Percentiles rank a stretch among this genome's conserved stretches.
phyloP scores from a whole-genome alignment of 2,113 vertebrate genomes.

The Misgurnus anguillicaudatus region DNA sequence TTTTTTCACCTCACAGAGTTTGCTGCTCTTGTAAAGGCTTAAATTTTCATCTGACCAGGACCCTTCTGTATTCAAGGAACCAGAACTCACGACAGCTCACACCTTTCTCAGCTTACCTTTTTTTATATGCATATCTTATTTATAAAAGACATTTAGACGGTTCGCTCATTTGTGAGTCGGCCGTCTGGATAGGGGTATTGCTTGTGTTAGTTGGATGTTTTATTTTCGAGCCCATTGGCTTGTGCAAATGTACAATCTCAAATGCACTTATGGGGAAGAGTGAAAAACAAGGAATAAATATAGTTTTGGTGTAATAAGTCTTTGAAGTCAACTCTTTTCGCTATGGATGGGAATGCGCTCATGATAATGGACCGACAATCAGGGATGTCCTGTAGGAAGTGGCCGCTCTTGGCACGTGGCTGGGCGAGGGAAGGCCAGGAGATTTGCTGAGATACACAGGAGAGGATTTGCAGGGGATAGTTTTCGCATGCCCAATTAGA shows the following conservation, averaged over 20 bases:
- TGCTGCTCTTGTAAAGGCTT: constrained; percentile 75
- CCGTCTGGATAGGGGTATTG: constrained; percentile 60
- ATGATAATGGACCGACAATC: constrained; percentile 50
- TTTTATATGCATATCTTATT: constrained; percentile 76
- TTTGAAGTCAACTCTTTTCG: constrained; percentile 47
- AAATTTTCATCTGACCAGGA: constrained; percentile 76
- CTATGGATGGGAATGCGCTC: background rate
- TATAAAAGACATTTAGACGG: constrained; percentile 73
- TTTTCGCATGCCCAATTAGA: constrained; percentile 57
- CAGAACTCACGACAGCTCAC: constrained; percentile 70
- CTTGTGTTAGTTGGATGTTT: constrained; percentile 64
- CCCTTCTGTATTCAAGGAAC: constrained; percentile 73
- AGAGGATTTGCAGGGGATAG: constrained; percentile 60
- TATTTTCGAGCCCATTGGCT: constrained; percentile 62
- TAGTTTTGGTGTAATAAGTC: constrained; percentile 74
- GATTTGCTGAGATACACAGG: constrained; percentile 51
- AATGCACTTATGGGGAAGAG: constrained; percentile 77
- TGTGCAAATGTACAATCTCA: constrained; percentile 73
- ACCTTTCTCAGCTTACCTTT: constrained; percentile 72
- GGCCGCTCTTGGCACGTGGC: constrained; percentile 46
- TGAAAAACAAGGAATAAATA: constrained; percentile 81
- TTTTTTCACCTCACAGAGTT: constrained; percentile 73
- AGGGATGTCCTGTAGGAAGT: constrained; percentile 34
- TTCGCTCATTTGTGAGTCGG: constrained; percentile 68
- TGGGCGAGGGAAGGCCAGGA: constrained; percentile 49